These are phyloP conservation scores for Meteorus colon DNA, from an alignment of 2,888 invertebrate species.

Conservation along the genomic window DNA sequence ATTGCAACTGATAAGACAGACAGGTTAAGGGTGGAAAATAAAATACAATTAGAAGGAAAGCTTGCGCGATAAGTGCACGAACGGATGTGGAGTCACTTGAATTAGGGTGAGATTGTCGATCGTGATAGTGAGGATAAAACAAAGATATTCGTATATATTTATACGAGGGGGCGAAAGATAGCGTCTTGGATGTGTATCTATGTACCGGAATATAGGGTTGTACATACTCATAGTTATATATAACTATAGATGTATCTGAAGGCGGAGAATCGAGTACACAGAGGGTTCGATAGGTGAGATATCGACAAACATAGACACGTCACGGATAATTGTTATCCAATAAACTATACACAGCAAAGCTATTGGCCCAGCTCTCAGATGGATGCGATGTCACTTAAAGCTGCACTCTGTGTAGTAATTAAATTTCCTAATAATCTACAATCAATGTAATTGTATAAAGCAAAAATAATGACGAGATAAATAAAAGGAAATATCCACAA, in stretches of 20 bases:
- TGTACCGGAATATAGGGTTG: not conserved
- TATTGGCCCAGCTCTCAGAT: slow-evolving; percentile 54
- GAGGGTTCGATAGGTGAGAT: slow-evolving; percentile 50
- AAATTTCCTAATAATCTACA: slow-evolving; percentile 14
- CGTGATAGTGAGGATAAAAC: not conserved
- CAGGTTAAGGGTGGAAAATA: not conserved
- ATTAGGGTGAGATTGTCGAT: slow-evolving; percentile 32
- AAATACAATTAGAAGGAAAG: slow-evolving; percentile 33
- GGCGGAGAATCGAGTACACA: slow-evolving; percentile 26
- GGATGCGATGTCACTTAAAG: slow-evolving; percentile 61
- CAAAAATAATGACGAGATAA: too few species aligned
- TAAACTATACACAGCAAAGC: slow-evolving; percentile 54
- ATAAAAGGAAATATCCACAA: too few species aligned
- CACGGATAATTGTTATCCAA: slow-evolving; percentile 60
- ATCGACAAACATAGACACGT: slow-evolving; percentile 52
- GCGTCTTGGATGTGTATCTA: not conserved
- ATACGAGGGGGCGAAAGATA: not conserved
- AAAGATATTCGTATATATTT: slow-evolving; percentile 18
- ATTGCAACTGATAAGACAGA: slow-evolving; percentile 14
- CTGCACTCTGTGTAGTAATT: slow-evolving; percentile 43
- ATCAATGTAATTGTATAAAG: too few species aligned
- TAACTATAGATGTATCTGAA: not conserved
- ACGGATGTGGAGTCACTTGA: slow-evolving; percentile 1
- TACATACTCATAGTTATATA: not conserved
- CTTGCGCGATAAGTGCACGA: not conserved